Evolutionary conservation across 2,113 vertebrate species (phyloP), one percentile per base, ranked within the genome.

Genomic region (Thamnophis sirtalis): DNA sequence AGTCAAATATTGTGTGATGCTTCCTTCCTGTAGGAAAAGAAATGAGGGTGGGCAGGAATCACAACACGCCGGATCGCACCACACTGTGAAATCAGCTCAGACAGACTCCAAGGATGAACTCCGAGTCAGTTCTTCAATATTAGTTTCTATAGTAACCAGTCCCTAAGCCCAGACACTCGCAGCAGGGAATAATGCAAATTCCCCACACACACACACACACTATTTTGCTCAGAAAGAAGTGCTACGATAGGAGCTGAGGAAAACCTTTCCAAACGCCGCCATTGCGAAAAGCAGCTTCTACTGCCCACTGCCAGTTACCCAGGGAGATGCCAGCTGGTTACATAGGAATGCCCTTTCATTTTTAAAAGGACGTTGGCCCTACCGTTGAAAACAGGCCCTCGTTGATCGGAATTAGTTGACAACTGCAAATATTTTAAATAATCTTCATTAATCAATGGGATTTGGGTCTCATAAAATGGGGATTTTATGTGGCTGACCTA

Each of bases 91-190:
- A 94, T 3, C 91, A 3, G 5, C 93, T 95, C 94, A 89, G 92
- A 17, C 95, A 48, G 48, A 92, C 95, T 96, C 94, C 1, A 0
- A 84, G 92, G 91, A 7, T 24, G 0, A 91, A 95, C 93, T 90
- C 93, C 91, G 91, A 94, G 94, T 73, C 93, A 92, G 93, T 93
- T 96, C 94, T 95, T 95, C 84, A 92, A 93, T 95, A 95, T 92
- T 95, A 93, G 96, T 97, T 97, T 95, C 96, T 96, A 97, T 97
- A 97, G 96, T 95, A 97, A 97, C 96, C 96, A 88, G 91, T 96
- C 96, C 95, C 96, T 93, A 1, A 0, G 94, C 95, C 95, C 95
- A 86, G 93, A 95, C 80, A 0, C 93, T 96, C 95, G 4, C 96
- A 96, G 96, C 94, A 94, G 95, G 96, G 95, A 95, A 95, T 96